Conservation (phyloP, 2,888 invertebrate species). For the Trichogramma dendrolimi region DNA sequence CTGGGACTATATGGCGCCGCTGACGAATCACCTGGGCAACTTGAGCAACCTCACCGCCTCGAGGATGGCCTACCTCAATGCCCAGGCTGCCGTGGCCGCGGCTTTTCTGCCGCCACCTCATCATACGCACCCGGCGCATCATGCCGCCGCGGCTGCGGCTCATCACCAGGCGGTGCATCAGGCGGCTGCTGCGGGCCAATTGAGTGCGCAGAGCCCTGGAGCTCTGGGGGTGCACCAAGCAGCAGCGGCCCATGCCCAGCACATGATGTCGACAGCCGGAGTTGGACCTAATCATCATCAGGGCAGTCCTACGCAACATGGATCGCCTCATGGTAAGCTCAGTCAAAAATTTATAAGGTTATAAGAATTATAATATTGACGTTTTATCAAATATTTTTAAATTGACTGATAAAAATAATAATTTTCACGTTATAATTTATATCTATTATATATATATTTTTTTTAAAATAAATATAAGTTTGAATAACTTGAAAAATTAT, state of each 20-base stretch:
- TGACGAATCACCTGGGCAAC: slow-evolving; percentile 55
- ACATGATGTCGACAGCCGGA: slow-evolving; percentile 45
- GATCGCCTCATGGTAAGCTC: slow-evolving; percentile 46
- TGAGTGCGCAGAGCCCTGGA: slow-evolving; percentile 45
- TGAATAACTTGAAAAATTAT: too few species aligned
- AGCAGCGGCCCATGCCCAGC: slow-evolving; percentile 44
- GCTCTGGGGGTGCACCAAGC: slow-evolving; percentile 46
- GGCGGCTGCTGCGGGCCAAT: slow-evolving; percentile 42
- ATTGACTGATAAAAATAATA: neutral
- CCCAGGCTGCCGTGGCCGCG: slow-evolving; percentile 86
- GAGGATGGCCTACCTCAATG: slow-evolving; percentile 86
- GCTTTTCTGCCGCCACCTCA: slow-evolving; percentile 71
- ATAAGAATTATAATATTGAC: neutral
- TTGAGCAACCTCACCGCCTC: slow-evolving; percentile 68
- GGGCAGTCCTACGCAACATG: slow-evolving; percentile 48
- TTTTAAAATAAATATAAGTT: too few species aligned
- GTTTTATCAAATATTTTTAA: neutral
- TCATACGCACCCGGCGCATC: slow-evolving; percentile 58
- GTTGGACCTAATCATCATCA: slow-evolving; percentile 48
- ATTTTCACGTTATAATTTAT: slow-evolving; percentile 16
- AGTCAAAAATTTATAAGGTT: neutral
- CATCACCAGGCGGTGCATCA: slow-evolving; percentile 51
- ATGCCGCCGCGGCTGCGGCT: slow-evolving; percentile 37
- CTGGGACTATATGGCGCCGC: slow-evolving; percentile 55
- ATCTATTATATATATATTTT: too few species aligned